Evolutionary conservation across 2,113 vertebrate genomes (phyloP), one percentile per base, ranked within the genome.

Genomic region (Ammodytes marinus): DNA sequence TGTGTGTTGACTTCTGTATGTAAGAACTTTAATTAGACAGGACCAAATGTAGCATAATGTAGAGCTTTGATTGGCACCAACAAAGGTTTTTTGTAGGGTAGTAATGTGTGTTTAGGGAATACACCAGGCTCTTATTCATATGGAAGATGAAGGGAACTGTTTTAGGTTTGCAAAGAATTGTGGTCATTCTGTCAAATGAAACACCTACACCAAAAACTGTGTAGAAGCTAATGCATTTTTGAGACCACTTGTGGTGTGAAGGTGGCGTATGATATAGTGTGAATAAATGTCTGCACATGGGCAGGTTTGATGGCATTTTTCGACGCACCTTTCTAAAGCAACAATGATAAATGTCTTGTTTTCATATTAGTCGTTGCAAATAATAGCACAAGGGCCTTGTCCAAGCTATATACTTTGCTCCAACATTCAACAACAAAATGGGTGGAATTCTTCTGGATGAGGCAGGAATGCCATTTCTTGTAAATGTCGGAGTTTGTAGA

Each of bases 11-110:
- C 69, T 57, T 64, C 10, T 12, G 10, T 40, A 27, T 55, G 14
- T 42, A 2, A 60, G 14, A 35, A 13, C 5, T 57, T 71, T n/a
- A n/a, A 70, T 42, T 45, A 45, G 70, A 40, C 8, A 42, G 40
- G 53, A 71, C n/a, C 3, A 17, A 0, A 11, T 49, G 49, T 1
- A 40, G 50, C 46, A 14, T 57, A n/a, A 17, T 6, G 6, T 64
- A 27, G 35, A 59, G 70, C 67, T 74, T 76, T 57, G n/a, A 8
- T 27, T 50, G 57, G 17, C 8, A 47, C 4, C 7, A 40, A 67
- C 42, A 47, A 15, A 54, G 2, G 64, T 57, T 15, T 82, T 74
- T 52, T 58, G 6, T 77, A 49, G 71, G 53, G 42, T 11, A 14
- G 47, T 42, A 47, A 43, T 43, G 45, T 35, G 50, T 50, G 45